Evolutionary conservation across 2,113 vertebrate species (phyloP).

Genomic region (Andinoacara biseriatus): DNA sequence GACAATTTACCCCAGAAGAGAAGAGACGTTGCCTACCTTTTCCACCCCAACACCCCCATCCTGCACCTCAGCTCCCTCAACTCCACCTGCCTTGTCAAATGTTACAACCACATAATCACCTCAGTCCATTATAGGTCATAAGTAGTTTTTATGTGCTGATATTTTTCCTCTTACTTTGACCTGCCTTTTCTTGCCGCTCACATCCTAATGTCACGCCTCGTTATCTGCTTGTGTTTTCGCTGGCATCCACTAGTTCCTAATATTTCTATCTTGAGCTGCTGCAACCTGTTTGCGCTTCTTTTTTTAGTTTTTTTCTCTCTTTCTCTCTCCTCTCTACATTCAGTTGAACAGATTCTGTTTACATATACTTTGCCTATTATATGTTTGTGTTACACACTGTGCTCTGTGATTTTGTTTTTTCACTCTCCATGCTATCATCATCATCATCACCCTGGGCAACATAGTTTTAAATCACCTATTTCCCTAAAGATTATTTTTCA

Average conservation of each 20-base stretch:
- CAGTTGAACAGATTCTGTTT: constrained; percentile 29
- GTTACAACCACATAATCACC: constrained; percentile 42
- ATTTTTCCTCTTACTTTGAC: constrained; percentile 34
- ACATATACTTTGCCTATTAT: background rate
- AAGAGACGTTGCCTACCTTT: constrained; percentile 41
- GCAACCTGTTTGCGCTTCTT: constrained; percentile 18
- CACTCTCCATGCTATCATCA: constrained; percentile 7
- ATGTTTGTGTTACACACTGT: constrained; percentile 17
- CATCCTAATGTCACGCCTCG: constrained; percentile 15
- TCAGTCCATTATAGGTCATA: constrained; percentile 40
- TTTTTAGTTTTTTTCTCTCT: background rate
- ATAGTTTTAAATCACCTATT: constrained; percentile 59
- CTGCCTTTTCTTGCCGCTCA: constrained; percentile 12
- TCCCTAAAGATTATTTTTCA: constrained; percentile 63
- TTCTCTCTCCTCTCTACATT: background rate
- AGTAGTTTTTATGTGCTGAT: constrained; percentile 43
- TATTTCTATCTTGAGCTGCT: constrained; percentile 12
- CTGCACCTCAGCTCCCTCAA: constrained; percentile 14
- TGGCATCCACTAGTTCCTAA: constrained; percentile 21
- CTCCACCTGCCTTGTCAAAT: constrained; percentile 10
- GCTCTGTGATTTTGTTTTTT: background rate
- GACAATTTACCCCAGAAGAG: constrained; percentile 62
- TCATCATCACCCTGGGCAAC: constrained; percentile 44
- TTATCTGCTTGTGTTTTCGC: constrained; percentile 28
- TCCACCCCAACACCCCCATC: constrained; percentile 16